phyloP scores from a whole-genome alignment of 1,140 invertebrate genomes.

The Limonius californicus region DNA sequence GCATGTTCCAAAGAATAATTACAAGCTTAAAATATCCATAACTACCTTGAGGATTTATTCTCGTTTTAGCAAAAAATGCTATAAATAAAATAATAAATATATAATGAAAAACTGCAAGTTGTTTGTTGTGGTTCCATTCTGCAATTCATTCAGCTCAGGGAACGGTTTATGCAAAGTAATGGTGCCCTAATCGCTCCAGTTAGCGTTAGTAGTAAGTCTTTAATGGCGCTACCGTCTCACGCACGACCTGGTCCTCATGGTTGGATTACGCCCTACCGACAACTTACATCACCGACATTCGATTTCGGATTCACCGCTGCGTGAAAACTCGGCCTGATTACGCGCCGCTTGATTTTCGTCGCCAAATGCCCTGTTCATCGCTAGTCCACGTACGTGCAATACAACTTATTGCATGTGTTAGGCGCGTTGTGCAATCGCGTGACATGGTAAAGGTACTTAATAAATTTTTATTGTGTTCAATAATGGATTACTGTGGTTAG shows the following conservation, averaged over 20 bases:
- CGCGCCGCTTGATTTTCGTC: slow-evolving; percentile 15
- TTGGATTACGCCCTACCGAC: slow-evolving; percentile 10
- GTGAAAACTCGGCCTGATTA: slow-evolving; percentile 29
- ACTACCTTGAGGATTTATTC: no score
- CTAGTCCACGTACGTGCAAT: slow-evolving; percentile 4
- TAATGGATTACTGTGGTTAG: slow-evolving; percentile 6
- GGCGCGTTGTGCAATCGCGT: background rate
- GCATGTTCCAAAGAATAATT: no score
- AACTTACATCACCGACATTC: slow-evolving; percentile 20
- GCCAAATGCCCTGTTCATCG: slow-evolving; percentile 8
- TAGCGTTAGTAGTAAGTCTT: background rate
- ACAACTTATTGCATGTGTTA: background rate
- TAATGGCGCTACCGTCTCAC: slow-evolving; percentile 3
- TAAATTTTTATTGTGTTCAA: background rate
- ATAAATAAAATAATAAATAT: no score
- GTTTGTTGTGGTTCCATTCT: no score
- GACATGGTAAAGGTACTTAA: slow-evolving; percentile 1
- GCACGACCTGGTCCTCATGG: background rate
- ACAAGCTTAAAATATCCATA: no score
- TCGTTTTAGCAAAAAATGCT: no score
- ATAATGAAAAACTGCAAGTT: no score
- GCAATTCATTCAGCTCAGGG: background rate
- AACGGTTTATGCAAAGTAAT: background rate
- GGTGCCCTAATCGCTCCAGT: background rate
- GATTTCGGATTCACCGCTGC: slow-evolving; percentile 27